Evolutionary conservation across 2,888 invertebrate genomes (phyloP).

Genomic region (Drosophila prolongata): DNA sequence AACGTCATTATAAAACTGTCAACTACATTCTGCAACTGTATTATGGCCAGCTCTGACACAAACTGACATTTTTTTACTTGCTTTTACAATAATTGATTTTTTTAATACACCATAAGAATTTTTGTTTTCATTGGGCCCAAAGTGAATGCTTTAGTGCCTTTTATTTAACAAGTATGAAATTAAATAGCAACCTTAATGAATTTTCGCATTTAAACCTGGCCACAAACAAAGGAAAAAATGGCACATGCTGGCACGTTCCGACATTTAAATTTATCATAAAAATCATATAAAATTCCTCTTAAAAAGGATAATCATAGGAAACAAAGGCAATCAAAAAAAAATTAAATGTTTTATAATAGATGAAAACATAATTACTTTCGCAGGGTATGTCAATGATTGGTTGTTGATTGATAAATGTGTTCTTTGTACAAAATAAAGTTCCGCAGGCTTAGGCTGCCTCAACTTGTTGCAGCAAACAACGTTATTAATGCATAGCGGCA

Average conservation of each 20-base stretch:
- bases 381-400: neutral
- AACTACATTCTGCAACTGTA: slow-evolving; percentile 35
- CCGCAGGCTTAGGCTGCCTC: neutral
- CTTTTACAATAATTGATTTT: slow-evolving; percentile 23
- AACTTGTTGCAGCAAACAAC: slow-evolving; percentile 58
- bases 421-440: neutral
- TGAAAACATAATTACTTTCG: neutral
- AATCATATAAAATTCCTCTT: neutral
- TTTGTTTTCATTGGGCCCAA: slow-evolving; percentile 15
- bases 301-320: neutral
- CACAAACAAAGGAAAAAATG: slow-evolving; percentile 2
- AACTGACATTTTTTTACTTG: slow-evolving; percentile 19
- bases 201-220: slow-evolving; percentile 16
- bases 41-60: slow-evolving; percentile 27
- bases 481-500: slow-evolving; percentile 53
- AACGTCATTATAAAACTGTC: slow-evolving; percentile 52
- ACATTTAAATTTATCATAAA: slow-evolving; percentile 20
- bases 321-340: neutral
- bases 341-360: neutral
- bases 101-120: slow-evolving; percentile 17
- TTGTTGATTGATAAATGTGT: neutral
- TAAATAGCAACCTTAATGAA: slow-evolving; percentile 38
- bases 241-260: neutral
- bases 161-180: slow-evolving; percentile 30
- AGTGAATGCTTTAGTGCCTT: slow-evolving; percentile 13